Evolutionary conservation across 23 tunicate genomes (phyloP).

Genomic region (Halocynthia roretzi): DNA sequence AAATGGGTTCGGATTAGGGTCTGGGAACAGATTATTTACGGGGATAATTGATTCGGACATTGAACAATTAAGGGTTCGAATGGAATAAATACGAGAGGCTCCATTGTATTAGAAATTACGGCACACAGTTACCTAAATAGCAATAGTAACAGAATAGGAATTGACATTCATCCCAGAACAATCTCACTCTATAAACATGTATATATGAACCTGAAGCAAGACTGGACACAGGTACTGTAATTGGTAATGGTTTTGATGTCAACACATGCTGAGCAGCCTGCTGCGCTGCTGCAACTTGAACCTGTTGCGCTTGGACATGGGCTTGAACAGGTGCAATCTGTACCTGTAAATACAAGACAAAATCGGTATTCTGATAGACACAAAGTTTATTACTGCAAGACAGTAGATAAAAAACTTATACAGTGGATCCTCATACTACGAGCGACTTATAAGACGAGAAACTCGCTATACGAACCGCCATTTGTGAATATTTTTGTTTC

Average conservation of each 20-base stretch:
- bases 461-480: no score
- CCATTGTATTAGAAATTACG: slow-evolving; percentile 2
- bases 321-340: slow-evolving; percentile 70
- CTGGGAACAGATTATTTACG: no score
- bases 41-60: no score
- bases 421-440: no score
- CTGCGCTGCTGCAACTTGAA: slow-evolving; percentile 47
- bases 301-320: slow-evolving; percentile 69
- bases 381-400: not conserved
- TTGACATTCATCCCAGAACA: not conserved
- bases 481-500: no score
- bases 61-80: no score
- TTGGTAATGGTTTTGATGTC: slow-evolving; percentile 53
- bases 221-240: slow-evolving; percentile 61
- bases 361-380: not conserved
- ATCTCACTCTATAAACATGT: no score
- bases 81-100: not conserved
- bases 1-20: no score
- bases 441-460: no score
- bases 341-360: slow-evolving; percentile 8
- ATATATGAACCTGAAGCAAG: slow-evolving; percentile 30
- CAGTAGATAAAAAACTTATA: no score
- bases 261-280: slow-evolving; percentile 50
- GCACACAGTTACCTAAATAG: not conserved
- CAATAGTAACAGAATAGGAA: not conserved